phyloP scores from a whole-genome alignment of 2,113 vertebrate genomes.

The Hypomesus transpacificus region DNA sequence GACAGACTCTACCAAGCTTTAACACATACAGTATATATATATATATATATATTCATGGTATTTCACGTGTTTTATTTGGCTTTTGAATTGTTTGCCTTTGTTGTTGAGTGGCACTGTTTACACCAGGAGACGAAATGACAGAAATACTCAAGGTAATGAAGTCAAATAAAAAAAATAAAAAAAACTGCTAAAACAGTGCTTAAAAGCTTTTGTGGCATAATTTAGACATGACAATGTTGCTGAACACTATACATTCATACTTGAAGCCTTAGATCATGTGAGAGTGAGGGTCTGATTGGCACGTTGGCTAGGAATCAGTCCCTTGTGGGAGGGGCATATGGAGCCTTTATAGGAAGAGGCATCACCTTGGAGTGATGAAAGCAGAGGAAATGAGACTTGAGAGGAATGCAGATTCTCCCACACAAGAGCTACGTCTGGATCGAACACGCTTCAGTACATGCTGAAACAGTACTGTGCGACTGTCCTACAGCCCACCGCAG shows the following conservation, averaged over 20 bases:
- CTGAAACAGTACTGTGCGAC: slow-evolving; percentile 1
- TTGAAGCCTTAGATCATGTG: neutral
- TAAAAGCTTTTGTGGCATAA: neutral
- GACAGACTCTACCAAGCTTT: slow-evolving; percentile 16
- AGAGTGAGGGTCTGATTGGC: slow-evolving; percentile 4
- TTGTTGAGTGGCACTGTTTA: too few relatives aligned
- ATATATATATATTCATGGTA: neutral
- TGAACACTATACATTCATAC: slow-evolving; percentile 4
- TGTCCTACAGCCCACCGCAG: neutral
- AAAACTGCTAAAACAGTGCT: neutral
- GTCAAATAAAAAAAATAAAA: too few relatives aligned
- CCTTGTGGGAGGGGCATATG: neutral
- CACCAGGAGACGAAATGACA: too few relatives aligned
- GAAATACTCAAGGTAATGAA: too few relatives aligned
- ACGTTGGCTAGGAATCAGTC: neutral
- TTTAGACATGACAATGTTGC: slow-evolving; percentile 6
- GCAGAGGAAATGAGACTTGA: slow-evolving; percentile 11
- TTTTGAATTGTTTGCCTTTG: too few relatives aligned
- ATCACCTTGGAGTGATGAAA: slow-evolving; percentile 25
- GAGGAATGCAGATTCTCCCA: neutral
- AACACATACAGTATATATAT: neutral
- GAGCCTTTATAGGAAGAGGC: slow-evolving; percentile 11
- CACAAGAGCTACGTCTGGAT: neutral
- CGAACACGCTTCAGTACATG: neutral
- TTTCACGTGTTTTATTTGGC: neutral